Conservation (phyloP, 2,888 invertebrate genomes). For the Hydraecia micacea region DNA sequence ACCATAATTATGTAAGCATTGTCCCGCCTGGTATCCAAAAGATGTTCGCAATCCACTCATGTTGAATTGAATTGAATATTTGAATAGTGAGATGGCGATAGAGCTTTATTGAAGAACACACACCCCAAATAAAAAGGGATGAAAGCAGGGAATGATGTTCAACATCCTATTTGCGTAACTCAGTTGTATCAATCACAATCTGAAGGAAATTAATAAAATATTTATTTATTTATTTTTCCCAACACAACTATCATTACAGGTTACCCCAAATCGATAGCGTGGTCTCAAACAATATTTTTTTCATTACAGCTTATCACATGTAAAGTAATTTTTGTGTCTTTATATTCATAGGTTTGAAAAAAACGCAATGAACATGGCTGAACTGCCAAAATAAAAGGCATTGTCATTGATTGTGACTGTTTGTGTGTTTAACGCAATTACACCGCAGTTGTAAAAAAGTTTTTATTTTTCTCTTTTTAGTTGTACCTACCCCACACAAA, state of each 20-base stretch:
- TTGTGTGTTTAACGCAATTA: neutral
- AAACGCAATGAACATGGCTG: too few species aligned
- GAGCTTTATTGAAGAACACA: neutral
- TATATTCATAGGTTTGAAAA: too few species aligned
- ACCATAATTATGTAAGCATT: neutral
- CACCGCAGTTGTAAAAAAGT: too few species aligned
- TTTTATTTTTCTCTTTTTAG: too few species aligned
- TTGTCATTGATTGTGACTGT: neutral
- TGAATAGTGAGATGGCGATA: neutral
- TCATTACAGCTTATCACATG: too few species aligned
- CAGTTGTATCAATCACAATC: neutral
- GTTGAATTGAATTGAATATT: neutral
- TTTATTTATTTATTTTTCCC: too few species aligned
- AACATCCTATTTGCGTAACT: neutral
- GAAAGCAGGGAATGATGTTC: neutral
- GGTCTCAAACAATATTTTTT: too few species aligned
- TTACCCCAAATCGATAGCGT: too few species aligned
- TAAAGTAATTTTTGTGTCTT: too few species aligned
- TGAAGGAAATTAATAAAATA: neutral
- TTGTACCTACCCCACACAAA: too few species aligned
- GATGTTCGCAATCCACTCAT: too few species aligned
- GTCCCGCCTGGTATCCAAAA: neutral
- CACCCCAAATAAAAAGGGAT: neutral
- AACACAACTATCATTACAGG: too few species aligned
- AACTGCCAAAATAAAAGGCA: neutral